Conservation (phyloP, 64 coral and sea anemone genomes). For the Porites australiensis region DNA sequence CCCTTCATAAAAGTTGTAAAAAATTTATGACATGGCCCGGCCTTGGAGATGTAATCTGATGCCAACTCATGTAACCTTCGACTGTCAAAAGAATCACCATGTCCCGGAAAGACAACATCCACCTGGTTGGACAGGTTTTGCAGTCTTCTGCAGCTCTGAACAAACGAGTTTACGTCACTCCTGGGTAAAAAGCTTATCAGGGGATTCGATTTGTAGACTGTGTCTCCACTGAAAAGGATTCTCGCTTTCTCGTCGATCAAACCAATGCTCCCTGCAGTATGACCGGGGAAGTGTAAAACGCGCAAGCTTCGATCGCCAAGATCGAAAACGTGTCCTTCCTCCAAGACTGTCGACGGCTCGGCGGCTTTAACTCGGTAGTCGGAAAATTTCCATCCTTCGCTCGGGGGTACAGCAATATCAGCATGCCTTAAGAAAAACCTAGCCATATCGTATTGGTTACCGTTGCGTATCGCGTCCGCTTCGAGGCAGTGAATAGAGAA, state of each 20-base stretch:
- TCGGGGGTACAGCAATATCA: conserved; percentile 55
- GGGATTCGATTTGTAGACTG: conserved; percentile 56
- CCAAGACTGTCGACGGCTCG: conserved; percentile 60
- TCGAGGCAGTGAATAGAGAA: conserved; percentile 76
- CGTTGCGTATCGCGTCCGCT: conserved; percentile 58
- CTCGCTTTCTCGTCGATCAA: conserved; percentile 69
- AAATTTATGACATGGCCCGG: conserved; percentile 42
- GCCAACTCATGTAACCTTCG: conserved; percentile 45
- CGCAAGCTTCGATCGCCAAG: conserved; percentile 74
- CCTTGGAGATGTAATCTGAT: conserved; percentile 66
- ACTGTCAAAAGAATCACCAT: conserved; percentile 65
- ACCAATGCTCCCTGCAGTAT: conserved; percentile 76
- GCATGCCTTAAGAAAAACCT: conserved; percentile 40
- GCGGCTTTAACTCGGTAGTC: conserved; percentile 68
- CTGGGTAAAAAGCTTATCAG: conserved; percentile 81
- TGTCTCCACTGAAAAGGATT: conserved; percentile 77
- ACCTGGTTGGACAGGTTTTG: conserved; percentile 50
- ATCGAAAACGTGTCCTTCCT: conserved; percentile 80
- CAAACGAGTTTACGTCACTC: conserved; percentile 61
- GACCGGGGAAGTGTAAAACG: conserved; percentile 81
- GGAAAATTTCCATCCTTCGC: conserved; percentile 41
- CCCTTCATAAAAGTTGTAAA: conserved; percentile 28
- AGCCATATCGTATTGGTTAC: conserved; percentile 77
- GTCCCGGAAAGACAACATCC: conserved; percentile 74
- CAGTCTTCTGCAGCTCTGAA: conserved; percentile 68